phyloP scores from a whole-genome alignment of 37 sponge, comb jelly and placozoan genomes.

The Theonella swinhoei region DNA sequence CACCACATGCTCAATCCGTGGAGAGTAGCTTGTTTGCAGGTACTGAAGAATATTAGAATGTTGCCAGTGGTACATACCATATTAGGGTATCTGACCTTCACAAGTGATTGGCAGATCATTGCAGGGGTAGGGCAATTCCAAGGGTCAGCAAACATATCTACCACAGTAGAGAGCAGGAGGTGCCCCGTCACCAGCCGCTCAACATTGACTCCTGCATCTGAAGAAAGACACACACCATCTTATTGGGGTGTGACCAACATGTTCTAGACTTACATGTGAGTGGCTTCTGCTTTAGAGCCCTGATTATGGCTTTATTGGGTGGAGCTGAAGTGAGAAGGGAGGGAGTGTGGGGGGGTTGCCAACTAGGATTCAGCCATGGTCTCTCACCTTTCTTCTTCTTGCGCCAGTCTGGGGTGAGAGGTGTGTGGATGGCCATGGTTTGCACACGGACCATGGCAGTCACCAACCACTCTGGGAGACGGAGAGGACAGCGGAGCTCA shows the following conservation, averaged over 20 bases:
- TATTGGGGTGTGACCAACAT: no score
- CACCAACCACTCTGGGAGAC: slow-evolving; percentile 59
- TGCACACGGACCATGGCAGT: slow-evolving; percentile 34
- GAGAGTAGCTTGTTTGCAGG: slow-evolving; percentile 35
- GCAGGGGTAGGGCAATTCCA: neutral
- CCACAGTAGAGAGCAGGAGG: slow-evolving; percentile 25
- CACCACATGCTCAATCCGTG: slow-evolving; percentile 34
- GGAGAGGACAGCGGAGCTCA: slow-evolving; percentile 38
- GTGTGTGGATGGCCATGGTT: no score
- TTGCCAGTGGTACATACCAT: neutral
- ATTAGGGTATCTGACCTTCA: slow-evolving; percentile 10
- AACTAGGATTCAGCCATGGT: neutral
- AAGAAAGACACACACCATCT: neutral
- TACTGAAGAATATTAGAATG: slow-evolving; percentile 11
- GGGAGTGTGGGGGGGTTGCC: neutral
- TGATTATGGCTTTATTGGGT: no score
- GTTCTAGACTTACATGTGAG: no score
- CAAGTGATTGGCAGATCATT: neutral
- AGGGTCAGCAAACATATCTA: slow-evolving; percentile 29
- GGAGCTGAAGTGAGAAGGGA: neutral
- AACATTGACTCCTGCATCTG: slow-evolving; percentile 21
- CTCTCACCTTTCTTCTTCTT: slow-evolving; percentile 40
- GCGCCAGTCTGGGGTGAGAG: no score
- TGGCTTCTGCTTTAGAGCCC: neutral
- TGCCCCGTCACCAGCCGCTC: slow-evolving; percentile 57